Evolutionary conservation across 2,888 invertebrate genomes (phyloP).

Genomic region (Endotricha flammealis): DNA sequence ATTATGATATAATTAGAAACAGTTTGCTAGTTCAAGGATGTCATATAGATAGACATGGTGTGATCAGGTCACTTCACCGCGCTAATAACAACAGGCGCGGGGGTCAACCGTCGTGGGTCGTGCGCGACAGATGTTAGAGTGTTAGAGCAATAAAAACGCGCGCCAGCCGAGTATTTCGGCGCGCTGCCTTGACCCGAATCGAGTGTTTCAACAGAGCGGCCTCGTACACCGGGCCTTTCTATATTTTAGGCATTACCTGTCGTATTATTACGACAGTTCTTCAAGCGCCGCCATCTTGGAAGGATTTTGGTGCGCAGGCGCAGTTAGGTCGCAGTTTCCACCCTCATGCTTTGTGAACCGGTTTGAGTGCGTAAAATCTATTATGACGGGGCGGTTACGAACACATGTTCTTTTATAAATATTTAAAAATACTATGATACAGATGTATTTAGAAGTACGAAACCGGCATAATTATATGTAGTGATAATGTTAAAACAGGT

Average conservation of each 20-base stretch:
- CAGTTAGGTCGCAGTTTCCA: conserved; percentile 25
- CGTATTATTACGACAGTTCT: conserved; percentile 74
- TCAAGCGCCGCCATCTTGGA: conserved; percentile 64
- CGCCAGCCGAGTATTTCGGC: conserved; percentile 76
- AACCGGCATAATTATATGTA: too few species aligned
- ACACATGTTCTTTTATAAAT: too few species aligned
- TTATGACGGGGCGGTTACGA: conserved; percentile 21
- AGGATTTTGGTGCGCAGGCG: conserved; percentile 56
- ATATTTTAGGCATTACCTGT: conserved; percentile 78
- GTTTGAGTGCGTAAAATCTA: conserved; percentile 38
- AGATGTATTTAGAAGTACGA: too few species aligned
- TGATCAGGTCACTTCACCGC: not conserved
- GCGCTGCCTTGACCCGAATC: conserved; percentile 76
- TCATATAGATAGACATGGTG: not conserved
- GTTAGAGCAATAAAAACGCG: conserved; percentile 75
- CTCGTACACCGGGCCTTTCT: conserved; percentile 78
- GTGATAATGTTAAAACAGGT: too few species aligned
- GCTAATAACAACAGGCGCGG: conserved; percentile 13
- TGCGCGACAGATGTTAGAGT: conserved; percentile 73
- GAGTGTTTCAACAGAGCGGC: conserved; percentile 75
- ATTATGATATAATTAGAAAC: not conserved
- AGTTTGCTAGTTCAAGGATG: not conserved
- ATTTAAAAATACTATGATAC: too few species aligned
- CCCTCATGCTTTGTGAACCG: conserved; percentile 36
- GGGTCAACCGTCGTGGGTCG: conserved; percentile 36